Evolutionary conservation across 2,888 invertebrate genomes (phyloP), one percentile per base, ranked within the genome.

Genomic region (Mythimna pallens): DNA sequence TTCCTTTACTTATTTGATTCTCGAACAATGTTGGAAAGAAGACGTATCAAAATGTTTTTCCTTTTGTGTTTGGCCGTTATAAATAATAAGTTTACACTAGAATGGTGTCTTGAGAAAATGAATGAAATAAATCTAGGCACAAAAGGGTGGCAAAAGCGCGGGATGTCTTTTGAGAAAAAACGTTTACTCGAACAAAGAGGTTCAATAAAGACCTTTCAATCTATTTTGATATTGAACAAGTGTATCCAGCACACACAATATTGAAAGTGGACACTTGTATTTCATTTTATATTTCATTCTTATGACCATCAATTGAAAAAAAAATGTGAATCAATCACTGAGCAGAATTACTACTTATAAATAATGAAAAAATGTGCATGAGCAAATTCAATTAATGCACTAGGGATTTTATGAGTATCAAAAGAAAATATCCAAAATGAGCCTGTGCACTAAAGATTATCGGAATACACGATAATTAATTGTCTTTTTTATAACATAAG

Each of bases 51-150:
- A 75, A 55, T 47, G 43, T 64, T 58, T 73, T 65, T 62, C 14
- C 63, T 72, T 70, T 78, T 71, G 47, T 54, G 58, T 47, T 52
- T 47, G 61, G 12, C 57, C 80, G 80, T 80, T 77, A 80, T 65
- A 76, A 72, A 74, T 73, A 80, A 77, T 80, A 77, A 76, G 74
- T 77, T 80, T 80, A 73, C 74, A 77, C 62, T 66, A 77, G 63
- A 77, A 77, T 30, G 54, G 43, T 80, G 47, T 63, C 47, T 54
- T 62, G 43, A 80, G 22, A 54, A 54, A 58, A 75, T 58, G 36
- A 52, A 62, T 58, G 6, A 66, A 65, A 72, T 50, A 65, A 79
- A 72, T 61, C 47, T 79, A 72, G 54, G 34, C 36, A 57, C 20
- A 72, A 61, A 76, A 68, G 43, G 6, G 22, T 65, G 25, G 36